phyloP scores from a whole-genome alignment of 92 coral and sea anemone genomes.

The Phenganax stokvisi region DNA sequence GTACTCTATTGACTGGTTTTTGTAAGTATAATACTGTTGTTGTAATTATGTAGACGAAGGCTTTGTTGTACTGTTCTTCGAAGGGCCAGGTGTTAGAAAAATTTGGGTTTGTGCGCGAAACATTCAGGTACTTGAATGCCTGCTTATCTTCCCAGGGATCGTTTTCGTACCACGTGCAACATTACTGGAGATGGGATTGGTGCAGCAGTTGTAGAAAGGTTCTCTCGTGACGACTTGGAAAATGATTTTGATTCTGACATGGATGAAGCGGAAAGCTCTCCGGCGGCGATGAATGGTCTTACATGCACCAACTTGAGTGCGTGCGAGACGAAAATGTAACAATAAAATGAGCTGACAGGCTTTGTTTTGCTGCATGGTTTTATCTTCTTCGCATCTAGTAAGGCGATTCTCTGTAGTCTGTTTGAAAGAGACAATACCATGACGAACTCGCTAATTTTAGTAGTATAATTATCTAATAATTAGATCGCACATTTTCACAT shows the following conservation, averaged over 20 bases:
- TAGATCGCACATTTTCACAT: no score
- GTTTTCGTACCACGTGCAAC: slow-evolving; percentile 52
- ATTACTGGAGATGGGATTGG: slow-evolving; percentile 57
- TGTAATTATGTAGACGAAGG: not conserved
- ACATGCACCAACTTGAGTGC: not conserved
- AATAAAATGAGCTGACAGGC: no score
- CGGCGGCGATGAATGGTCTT: not conserved
- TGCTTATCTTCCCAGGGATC: slow-evolving; percentile 45
- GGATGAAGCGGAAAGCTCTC: slow-evolving; percentile 20
- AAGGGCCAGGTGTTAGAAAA: not conserved
- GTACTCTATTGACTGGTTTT: slow-evolving; percentile 37
- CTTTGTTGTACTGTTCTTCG: not conserved
- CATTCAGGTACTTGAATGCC: not conserved
- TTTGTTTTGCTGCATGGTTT: no score
- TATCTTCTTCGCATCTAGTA: no score
- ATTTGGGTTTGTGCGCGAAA: not conserved
- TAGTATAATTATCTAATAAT: no score
- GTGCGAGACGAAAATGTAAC: not conserved
- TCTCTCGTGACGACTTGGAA: slow-evolving; percentile 50
- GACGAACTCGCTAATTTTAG: no score
- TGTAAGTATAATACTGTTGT: slow-evolving; percentile 1
- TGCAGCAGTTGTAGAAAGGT: slow-evolving; percentile 50
- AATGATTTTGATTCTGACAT: slow-evolving; percentile 27
- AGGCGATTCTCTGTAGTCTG: no score
- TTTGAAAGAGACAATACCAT: no score